Evolutionary conservation across 1,140 invertebrate genomes (phyloP), one percentile per base, ranked within the genome.

Genomic region (Ephestia elutella): DNA sequence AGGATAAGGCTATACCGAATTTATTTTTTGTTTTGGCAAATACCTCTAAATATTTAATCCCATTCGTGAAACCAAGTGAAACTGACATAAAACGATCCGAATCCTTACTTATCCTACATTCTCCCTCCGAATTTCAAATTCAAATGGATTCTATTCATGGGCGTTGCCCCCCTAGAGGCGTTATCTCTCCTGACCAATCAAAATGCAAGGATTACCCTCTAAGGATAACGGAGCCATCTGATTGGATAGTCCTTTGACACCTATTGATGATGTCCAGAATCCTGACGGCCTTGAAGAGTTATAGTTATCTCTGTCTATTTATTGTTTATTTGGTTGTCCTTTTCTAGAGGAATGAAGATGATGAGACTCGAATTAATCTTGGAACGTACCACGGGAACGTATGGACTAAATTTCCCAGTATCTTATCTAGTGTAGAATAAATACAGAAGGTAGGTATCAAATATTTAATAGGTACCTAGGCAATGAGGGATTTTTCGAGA

Each of bases 121-220:
- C 73, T 63, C 73, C 76, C 71, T 78, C 76, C 75, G 71, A 75
- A 59, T 74, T 76, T 73, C 63, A 71, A 78, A 74, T 74, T 78
- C 62, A 70, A 75, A 78, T 73, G 68, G 66, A 73, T 71, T 67
- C 69, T 75, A 75, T 73, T 63, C 54, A 62, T 65, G 73, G 82
- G 82, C 81, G 84, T 78, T 54, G 56, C 68, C 62, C 57, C 56
- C 58, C 49, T 55, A 25, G n/a, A 76, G 76, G 81, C 80, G 79
- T 82, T 85, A 75, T 87, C 85, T 85, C 51, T 73, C 56, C 60
- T 74, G 35, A 63, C 85, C 85, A 87, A 86, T 86, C 71, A 75
- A 49, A 62, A 62, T 21, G 38, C 63, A 74, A 80, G 77, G 73
- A 82, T 80, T 65, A 63, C 73, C 75, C 70, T 82, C 57, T 55